These are phyloP conservation scores for Catocala nupta DNA, from an alignment of 2,888 invertebrate species.

Conservation along the genomic window DNA sequence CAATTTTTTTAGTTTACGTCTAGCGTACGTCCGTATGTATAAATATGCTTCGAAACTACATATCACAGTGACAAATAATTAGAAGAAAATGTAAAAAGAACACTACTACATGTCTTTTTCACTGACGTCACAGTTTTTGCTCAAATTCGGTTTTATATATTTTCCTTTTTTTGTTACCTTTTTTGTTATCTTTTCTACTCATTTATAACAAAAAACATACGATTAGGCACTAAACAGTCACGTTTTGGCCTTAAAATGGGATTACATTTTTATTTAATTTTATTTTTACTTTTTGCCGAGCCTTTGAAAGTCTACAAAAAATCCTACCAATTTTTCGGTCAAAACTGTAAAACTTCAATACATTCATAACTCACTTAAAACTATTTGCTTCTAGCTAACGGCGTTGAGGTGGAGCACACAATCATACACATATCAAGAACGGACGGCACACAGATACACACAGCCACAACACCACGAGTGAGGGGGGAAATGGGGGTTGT, in stretches of 20 bases:
- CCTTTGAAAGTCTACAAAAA: slow-evolving; percentile 5
- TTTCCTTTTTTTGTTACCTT: slow-evolving; percentile 36
- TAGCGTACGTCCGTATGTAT: slow-evolving; percentile 48
- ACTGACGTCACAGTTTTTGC: slow-evolving; percentile 54
- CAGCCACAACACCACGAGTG: slow-evolving; percentile 78
- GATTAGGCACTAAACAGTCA: slow-evolving; percentile 40
- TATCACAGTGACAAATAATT: slow-evolving; percentile 84
- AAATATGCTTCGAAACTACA: slow-evolving; percentile 70
- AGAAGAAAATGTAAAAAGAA: slow-evolving; percentile 42
- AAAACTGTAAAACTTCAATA: slow-evolving; percentile 44
- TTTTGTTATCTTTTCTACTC: slow-evolving; percentile 41
- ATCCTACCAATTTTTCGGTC: slow-evolving; percentile 36
- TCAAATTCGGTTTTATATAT: slow-evolving; percentile 45
- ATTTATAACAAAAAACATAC: slow-evolving; percentile 45
- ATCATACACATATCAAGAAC: slow-evolving; percentile 86
- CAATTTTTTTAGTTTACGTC: slow-evolving; percentile 44
- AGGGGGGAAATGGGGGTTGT: slow-evolving; percentile 68
- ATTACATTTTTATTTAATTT: slow-evolving; percentile 6
- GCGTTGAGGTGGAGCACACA: slow-evolving; percentile 80
- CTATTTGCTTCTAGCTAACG: slow-evolving; percentile 86
- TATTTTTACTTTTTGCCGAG: background rate
- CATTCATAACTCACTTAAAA: slow-evolving; percentile 76
- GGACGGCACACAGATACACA: slow-evolving; percentile 81
- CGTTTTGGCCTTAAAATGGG: slow-evolving; percentile 36
- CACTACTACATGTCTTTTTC: slow-evolving; percentile 61